Evolutionary conservation across 2,113 vertebrate species (phyloP), one percentile per base, ranked within the genome.

Genomic region (Lycocorax pyrrhopterus): DNA sequence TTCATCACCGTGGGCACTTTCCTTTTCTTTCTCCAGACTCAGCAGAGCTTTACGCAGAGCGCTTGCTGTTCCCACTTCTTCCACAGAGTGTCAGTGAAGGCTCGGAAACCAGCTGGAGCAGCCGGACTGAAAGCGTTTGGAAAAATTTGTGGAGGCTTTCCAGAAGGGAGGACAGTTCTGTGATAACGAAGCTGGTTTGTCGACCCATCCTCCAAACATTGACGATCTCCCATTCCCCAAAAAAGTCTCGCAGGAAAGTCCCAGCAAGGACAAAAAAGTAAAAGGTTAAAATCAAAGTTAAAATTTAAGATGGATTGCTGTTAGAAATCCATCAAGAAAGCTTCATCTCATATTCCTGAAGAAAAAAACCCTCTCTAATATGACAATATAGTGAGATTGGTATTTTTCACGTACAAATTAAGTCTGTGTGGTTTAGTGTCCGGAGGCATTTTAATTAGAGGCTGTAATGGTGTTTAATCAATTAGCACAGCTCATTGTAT

Each of bases 11-110:
- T 18, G 12, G 41, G 27, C 5, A 7, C 8, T 13, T 76, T 32
- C 5, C 12, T 58, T 55, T 29, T 13, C 37, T 20, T 33, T 26
- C 0, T 1, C 23, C 39, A 23, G 35, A 9, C 49, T 2, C 22
- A 32, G 47, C 55, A 16, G 9, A 74, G 29, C 17, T 49, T 53
- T 17, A 53, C 66, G 52, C 4, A 26, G 78, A 95, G 64, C 7
- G 1, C 4, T 29, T 97, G 98, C 76, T 97, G 55, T 98, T 97
- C 96, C 90, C 60, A 15, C 0, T 1, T 85, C 60, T 71, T 73
- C 98, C 98, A 97, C 98, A 93, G 25, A 5, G 97, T 91, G 98
- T 97, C 98, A 98, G 92, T 74, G 63, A 93, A 97, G 84, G 71
- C 47, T 94, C 55, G 13, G 44, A 77, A 96, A 97, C 56, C 6